Percentiles rank a stretch among this genome's conserved stretches.
These are phyloP conservation scores for Neogale vison DNA, from an alignment of 2,113 vertebrate genomes.

Conservation along the genomic window DNA sequence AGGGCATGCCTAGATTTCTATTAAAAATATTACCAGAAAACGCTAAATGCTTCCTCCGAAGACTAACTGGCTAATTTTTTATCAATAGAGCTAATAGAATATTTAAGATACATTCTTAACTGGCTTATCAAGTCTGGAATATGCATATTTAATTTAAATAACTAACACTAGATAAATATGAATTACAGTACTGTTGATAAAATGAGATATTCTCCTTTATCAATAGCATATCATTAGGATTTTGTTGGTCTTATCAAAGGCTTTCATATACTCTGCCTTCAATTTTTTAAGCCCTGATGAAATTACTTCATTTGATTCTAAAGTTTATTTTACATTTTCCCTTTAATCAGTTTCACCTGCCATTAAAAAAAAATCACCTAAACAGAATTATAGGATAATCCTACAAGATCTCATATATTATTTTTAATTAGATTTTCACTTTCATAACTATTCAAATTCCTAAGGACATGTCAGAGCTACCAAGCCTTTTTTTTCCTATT, in stretches of 20 bases:
- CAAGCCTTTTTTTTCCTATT: neutral
- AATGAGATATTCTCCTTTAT: conserved; percentile 71
- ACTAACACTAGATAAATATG: conserved; percentile 57
- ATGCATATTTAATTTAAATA: conserved; percentile 56
- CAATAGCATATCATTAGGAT: conserved; percentile 59
- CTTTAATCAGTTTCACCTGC: conserved; percentile 55
- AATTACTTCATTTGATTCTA: conserved; percentile 66
- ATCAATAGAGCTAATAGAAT: conserved; percentile 53
- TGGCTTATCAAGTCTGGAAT: conserved; percentile 46
- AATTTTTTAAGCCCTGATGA: conserved; percentile 60
- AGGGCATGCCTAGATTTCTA: conserved; percentile 26
- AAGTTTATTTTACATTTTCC: conserved; percentile 45
- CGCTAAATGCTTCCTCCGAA: conserved; percentile 31
- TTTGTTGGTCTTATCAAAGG: conserved; percentile 66
- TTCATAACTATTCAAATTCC: conserved; percentile 20
- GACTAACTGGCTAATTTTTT: conserved; percentile 47
- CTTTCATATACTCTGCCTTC: conserved; percentile 63
- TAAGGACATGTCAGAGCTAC: neutral
- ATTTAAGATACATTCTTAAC: conserved; percentile 58
- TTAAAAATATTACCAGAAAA: conserved; percentile 54
- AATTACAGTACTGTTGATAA: conserved; percentile 50
- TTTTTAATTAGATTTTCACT: conserved; percentile 36
- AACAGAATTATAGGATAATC: conserved; percentile 50
- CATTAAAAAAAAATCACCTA: conserved; percentile 17
- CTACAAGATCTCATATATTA: neutral